Conservation (phyloP, 2,797 vertebrate species). For the Rhabdophis nuchalis region DNA sequence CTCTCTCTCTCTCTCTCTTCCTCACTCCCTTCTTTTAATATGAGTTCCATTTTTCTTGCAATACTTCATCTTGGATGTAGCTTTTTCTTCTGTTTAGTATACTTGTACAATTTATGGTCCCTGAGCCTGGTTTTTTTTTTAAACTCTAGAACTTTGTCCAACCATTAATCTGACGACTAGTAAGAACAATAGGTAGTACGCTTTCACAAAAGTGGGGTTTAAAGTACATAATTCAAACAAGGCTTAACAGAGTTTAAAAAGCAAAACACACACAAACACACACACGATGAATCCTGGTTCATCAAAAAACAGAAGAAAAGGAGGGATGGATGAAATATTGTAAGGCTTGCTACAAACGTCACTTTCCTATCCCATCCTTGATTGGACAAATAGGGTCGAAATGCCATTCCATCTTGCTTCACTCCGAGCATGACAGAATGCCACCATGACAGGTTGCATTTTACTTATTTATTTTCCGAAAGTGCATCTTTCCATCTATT, state of each 20-base stretch:
- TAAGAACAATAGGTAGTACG: background rate
- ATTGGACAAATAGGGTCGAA: conserved; percentile 21
- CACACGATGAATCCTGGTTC: too few species aligned
- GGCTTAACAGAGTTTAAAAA: background rate
- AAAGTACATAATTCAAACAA: background rate
- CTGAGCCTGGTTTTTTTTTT: background rate
- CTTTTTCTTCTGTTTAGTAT: background rate
- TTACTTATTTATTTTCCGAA: background rate
- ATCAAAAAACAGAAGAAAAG: background rate
- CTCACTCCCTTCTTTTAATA: background rate
- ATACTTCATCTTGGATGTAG: background rate
- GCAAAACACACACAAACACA: too few species aligned
- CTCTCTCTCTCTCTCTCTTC: background rate
- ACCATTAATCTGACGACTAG: background rate
- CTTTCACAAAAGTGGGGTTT: background rate
- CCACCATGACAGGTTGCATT: background rate
- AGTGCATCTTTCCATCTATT: background rate
- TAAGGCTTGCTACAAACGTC: background rate
- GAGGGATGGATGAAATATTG: background rate
- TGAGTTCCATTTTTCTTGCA: background rate
- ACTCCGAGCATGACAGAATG: background rate
- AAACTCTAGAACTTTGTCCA: background rate
- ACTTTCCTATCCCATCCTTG: background rate
- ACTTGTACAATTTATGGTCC: background rate
- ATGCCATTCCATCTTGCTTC: background rate